These are phyloP conservation scores for Mantis religiosa DNA, from an alignment of 2,888 invertebrate species.

Conservation along the genomic window DNA sequence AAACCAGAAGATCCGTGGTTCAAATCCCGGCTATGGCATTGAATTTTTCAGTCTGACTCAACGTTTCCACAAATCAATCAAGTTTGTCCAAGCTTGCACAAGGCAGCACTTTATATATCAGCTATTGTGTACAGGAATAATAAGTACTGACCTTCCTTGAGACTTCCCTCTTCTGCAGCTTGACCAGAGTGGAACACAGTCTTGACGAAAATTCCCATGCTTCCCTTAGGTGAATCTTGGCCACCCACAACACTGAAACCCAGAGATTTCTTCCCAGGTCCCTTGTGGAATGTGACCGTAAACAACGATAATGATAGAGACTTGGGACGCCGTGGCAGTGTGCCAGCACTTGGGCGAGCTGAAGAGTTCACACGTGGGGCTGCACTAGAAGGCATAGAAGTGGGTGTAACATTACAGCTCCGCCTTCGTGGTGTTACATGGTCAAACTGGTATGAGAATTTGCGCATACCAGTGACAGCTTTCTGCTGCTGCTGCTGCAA, in stretches of 20 bases:
- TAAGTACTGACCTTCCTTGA: slow-evolving; percentile 68
- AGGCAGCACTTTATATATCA: too few relatives aligned
- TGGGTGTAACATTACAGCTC: slow-evolving; percentile 19
- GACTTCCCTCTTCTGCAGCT: slow-evolving; percentile 76
- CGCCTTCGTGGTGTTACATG: slow-evolving; percentile 24
- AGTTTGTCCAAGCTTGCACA: too few relatives aligned
- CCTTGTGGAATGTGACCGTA: slow-evolving; percentile 70
- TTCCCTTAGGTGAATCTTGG: slow-evolving; percentile 79
- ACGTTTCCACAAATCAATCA: too few relatives aligned
- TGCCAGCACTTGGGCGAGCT: slow-evolving; percentile 33
- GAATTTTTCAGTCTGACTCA: too few relatives aligned
- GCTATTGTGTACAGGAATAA: too few relatives aligned
- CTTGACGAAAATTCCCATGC: slow-evolving; percentile 86
- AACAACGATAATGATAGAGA: slow-evolving; percentile 41
- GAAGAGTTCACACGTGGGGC: slow-evolving; percentile 6
- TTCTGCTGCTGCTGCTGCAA: background rate
- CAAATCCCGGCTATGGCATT: too few relatives aligned
- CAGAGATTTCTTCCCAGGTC: slow-evolving; percentile 76
- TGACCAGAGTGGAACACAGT: slow-evolving; percentile 82
- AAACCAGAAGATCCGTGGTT: too few relatives aligned
- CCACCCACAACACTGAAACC: slow-evolving; percentile 91
- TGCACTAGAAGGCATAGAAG: background rate
- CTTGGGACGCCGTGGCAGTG: slow-evolving; percentile 38
- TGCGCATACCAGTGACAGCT: slow-evolving; percentile 46
- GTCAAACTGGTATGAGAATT: slow-evolving; percentile 42